Base-by-base conservation (phyloP, 1,140 invertebrate species). In the Nasonia longicornis region DNA sequence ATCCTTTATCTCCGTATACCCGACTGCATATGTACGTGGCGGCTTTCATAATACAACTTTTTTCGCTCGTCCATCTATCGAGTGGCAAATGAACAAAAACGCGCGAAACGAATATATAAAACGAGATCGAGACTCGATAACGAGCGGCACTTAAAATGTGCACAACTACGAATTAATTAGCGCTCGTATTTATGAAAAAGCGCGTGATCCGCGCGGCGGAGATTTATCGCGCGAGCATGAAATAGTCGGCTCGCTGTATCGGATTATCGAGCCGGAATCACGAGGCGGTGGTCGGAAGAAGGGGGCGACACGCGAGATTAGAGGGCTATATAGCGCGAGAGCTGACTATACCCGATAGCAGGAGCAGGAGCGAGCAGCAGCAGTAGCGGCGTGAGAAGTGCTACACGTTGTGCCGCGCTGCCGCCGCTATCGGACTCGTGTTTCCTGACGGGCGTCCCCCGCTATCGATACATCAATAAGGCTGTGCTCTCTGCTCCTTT, bases 401-500 rank as follows among this genome's bases (percentile, higher is more conserved):
- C 64, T 67, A 31, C 64, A 67, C 64, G 64, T 26, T 26, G 58
- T 11, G 22, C 16, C 31, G 3, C 31, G 31, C 31, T 35, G 31
- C 31, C 22, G 48, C 26, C 26, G 79, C 70, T 81, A 81, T 81
- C 79, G 79, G 79, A 69, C 48, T 74, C 79, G 58, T 80, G 78
- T 73, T 80, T 73, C 78, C 58, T 22, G 67, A 26, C 42, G 77
- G 77, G 35, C 71, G 31, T 45, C 48, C 11, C 29, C 11, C 45
- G 70, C 74, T 75, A 75, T 80, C 64, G 73, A 76, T 12, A 6
- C 31, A 76, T 75, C 73, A 86, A 84, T 78, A 80, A 42, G 79
- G 77, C 58, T 42, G 52, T 7, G 52, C 29, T 38, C 29, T n/a
- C 31, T 52, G 6, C 12, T 69, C 63, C 63, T 71, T 26, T 45